Evolutionary conservation across 2,113 vertebrate species (phyloP).

Genomic region (Sapajus apella): DNA sequence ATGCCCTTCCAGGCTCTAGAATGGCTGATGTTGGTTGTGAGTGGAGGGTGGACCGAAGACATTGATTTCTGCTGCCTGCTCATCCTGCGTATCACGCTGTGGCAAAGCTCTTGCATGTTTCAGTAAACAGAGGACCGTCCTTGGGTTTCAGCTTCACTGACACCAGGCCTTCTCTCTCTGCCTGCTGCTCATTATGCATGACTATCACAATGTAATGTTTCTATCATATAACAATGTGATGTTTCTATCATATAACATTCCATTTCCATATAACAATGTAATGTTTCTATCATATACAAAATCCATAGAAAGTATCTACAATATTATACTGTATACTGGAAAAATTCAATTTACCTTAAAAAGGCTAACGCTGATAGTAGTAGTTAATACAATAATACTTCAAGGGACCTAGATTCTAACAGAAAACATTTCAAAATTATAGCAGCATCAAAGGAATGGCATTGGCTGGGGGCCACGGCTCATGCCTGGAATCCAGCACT

Average conservation of each 20-base stretch:
- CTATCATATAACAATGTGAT: neutral
- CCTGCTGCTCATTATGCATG: neutral
- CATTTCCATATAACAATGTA: neutral
- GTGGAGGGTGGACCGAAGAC: too few relatives aligned
- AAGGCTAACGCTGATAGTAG: neutral
- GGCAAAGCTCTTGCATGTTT: neutral
- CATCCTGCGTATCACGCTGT: accelerated
- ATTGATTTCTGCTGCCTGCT: neutral
- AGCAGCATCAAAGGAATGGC: neutral
- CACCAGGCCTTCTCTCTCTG: neutral
- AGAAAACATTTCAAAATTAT: constrained; percentile 44
- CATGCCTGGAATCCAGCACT: too few relatives aligned
- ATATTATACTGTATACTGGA: neutral
- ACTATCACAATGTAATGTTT: neutral
- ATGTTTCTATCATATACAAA: neutral
- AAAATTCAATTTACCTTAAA: constrained; percentile 12
- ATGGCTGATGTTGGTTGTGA: neutral
- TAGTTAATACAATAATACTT: neutral
- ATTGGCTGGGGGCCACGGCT: too few relatives aligned
- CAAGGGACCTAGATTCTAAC: neutral
- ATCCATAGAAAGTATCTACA: neutral
- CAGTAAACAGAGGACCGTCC: neutral
- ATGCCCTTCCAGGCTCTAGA: neutral
- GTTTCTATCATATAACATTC: neutral
- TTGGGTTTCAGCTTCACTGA: neutral